phyloP scores from a whole-genome alignment of 2,888 invertebrate species.

The Trissolcus japonicus region DNA sequence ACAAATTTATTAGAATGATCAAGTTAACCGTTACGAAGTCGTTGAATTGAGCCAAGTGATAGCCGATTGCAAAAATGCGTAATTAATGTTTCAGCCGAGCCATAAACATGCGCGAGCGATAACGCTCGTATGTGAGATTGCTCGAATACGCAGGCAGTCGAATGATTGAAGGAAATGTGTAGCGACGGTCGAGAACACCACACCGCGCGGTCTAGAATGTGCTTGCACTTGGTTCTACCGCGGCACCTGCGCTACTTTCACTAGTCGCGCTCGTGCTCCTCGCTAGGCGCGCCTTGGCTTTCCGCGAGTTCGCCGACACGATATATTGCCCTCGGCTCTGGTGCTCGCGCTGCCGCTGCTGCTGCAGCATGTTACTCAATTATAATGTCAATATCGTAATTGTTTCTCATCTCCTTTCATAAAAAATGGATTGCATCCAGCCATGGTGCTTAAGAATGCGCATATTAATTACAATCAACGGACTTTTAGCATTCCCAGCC shows the following conservation, averaged over 20 bases:
- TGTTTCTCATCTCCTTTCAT: constrained; percentile 48
- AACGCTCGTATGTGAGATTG: constrained; percentile 48
- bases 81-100: constrained; percentile 36
- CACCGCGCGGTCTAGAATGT: constrained; percentile 39
- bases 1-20: constrained; percentile 49
- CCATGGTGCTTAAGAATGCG: constrained; percentile 44
- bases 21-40: constrained; percentile 53
- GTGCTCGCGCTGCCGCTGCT: constrained; percentile 1
- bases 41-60: constrained; percentile 37
- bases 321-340: constrained; percentile 38
- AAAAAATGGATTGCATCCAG: constrained; percentile 29
- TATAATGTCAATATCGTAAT: constrained; percentile 57
- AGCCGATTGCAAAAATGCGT: constrained; percentile 26
- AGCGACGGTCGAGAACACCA: constrained; percentile 16
- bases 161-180: constrained; percentile 51
- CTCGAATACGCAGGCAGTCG: constrained; percentile 36
- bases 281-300: constrained; percentile 56
- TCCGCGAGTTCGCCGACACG: constrained; percentile 57
- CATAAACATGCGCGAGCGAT: constrained; percentile 38
- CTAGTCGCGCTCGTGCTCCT: constrained; percentile 55
- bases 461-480: constrained; percentile 52
- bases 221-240: constrained; percentile 49
- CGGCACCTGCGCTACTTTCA: constrained; percentile 59
- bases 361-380: constrained; percentile 51
- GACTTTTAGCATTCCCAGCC: constrained; percentile 4